These are phyloP conservation scores for Ephialtes manifestator DNA, from an alignment of 2,888 invertebrate genomes.

Conservation along the genomic window DNA sequence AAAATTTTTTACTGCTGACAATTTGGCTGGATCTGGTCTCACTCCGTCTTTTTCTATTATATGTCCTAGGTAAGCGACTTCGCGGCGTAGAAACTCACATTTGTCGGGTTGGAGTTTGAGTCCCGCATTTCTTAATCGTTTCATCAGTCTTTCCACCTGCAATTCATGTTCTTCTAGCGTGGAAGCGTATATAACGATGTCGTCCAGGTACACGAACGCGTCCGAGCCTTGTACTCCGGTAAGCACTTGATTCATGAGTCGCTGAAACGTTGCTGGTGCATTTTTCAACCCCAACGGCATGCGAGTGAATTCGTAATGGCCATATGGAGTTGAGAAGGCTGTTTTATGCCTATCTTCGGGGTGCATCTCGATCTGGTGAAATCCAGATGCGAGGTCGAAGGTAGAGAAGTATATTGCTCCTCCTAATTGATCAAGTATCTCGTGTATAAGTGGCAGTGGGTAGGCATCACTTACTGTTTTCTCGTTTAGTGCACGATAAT, in stretches of 20 bases:
- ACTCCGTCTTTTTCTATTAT: too few species aligned
- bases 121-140: constrained; percentile 33
- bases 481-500: constrained; percentile 65
- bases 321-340: too few species aligned
- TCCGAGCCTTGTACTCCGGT: constrained; percentile 61
- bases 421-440: constrained; percentile 74
- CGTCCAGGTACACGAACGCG: too few species aligned
- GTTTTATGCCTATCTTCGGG: constrained; percentile 68
- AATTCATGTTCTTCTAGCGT: constrained; percentile 38
- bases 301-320: constrained; percentile 73
- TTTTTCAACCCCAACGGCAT: constrained; percentile 79
- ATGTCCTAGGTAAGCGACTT: constrained; percentile 71
- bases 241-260: constrained; percentile 78
- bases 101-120: too few species aligned
- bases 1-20: constrained; percentile 59
- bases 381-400: too few species aligned
- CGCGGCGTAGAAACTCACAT: constrained; percentile 55
- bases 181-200: constrained; percentile 45
- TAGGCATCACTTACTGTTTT: constrained; percentile 66
- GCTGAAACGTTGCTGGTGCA: constrained; percentile 79
- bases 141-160: too few species aligned
- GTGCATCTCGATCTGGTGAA: too few species aligned
- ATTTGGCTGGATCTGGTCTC: constrained; percentile 63
- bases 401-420: constrained; percentile 74
- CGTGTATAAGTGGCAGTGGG: constrained; percentile 73